Evolutionary conservation across 2,113 vertebrate species (phyloP).

Genomic region (Spheniscus mendiculus): DNA sequence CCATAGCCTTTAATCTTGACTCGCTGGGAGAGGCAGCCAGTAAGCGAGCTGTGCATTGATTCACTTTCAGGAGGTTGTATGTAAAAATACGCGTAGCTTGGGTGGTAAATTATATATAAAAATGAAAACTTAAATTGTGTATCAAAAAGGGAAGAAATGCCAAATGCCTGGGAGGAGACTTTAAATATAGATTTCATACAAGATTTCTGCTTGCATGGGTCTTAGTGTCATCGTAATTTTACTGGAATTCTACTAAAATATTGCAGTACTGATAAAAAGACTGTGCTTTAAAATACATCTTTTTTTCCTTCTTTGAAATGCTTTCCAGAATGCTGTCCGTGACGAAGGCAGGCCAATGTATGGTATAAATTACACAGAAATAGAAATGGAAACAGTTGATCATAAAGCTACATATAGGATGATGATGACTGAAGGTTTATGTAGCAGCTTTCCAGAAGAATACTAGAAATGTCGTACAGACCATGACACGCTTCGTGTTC

Average conservation of each 20-base stretch:
- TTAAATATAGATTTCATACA: not conserved
- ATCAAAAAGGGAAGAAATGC: not conserved
- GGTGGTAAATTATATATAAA: not conserved
- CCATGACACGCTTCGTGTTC: not conserved
- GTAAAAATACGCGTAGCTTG: not conserved
- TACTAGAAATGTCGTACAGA: not conserved
- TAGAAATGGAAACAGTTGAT: not conserved
- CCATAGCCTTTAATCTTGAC: not conserved
- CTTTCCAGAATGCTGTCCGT: not conserved
- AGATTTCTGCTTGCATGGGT: not conserved
- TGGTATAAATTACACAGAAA: not conserved
- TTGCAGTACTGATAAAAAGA: not conserved
- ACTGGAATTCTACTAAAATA: not conserved
- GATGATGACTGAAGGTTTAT: not conserved
- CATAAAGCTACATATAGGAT: not conserved
- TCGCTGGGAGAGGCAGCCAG: not conserved
- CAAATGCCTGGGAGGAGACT: not conserved
- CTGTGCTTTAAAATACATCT: not conserved
- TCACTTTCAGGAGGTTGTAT: not conserved
- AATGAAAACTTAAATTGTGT: not conserved
- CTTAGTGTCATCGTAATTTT: not conserved
- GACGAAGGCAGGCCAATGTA: not conserved
- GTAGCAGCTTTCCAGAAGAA: not conserved
- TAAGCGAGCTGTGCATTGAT: rapidly evolving
- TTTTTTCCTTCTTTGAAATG: not conserved